These are phyloP conservation scores for Phortica magna DNA, from an alignment of 2,888 invertebrate species.

Conservation along the genomic window DNA sequence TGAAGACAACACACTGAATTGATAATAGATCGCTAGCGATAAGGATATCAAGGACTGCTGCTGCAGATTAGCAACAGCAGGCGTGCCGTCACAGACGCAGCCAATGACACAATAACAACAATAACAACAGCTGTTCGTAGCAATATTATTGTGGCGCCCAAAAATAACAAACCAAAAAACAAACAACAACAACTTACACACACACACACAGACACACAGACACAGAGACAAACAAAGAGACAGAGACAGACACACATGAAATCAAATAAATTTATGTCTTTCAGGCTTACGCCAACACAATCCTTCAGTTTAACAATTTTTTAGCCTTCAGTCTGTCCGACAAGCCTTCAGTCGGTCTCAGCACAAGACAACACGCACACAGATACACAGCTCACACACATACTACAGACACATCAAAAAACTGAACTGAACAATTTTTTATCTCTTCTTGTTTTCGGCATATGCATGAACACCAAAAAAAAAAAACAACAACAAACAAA, in stretches of 20 bases:
- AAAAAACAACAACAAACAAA: no score
- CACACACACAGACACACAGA: background rate
- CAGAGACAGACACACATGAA: background rate
- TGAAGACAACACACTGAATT: background rate
- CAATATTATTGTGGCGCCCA: conserved; percentile 5
- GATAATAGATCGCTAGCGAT: background rate
- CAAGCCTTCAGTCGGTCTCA: background rate
- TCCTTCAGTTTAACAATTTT: background rate
- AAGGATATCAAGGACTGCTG: background rate
- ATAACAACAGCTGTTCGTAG: conserved; percentile 34
- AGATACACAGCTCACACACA: no score
- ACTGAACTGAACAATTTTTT: no score
- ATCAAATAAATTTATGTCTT: background rate
- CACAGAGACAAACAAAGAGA: background rate
- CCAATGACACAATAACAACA: conserved; percentile 20
- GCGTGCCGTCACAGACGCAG: background rate
- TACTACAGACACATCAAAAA: no score
- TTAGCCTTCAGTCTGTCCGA: background rate
- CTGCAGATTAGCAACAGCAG: background rate
- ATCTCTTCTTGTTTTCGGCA: no score
- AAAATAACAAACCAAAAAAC: background rate
- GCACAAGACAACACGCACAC: no score
- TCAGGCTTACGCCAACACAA: background rate
- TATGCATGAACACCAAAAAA: no score
- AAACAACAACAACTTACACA: background rate